Base-by-base conservation (phyloP, 2,113 vertebrate species). In the Eulemur macaco region DNA sequence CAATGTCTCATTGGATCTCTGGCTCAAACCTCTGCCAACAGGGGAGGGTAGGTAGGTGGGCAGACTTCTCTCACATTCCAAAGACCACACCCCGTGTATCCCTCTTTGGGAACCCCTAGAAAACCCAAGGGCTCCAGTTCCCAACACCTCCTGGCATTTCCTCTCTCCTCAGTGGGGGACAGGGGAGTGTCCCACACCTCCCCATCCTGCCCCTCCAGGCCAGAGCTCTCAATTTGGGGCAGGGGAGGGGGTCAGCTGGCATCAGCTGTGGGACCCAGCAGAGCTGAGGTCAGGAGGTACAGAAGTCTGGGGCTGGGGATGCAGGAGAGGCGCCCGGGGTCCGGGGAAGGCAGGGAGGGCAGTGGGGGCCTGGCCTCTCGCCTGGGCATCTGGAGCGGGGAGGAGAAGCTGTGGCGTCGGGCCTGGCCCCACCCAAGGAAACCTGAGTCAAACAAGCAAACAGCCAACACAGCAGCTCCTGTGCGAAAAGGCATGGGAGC, bases 381-480 rank as follows among this genome's bases (percentile, higher is more conserved):
- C 69, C 47, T 31, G 31, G 92, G 96, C 89, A 92, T 91, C 89
- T 81, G 50, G 86, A 83, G 89, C 29, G 64, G 34, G 68, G 47
- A 66, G 74, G 77, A 84, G 83, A 23, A 52, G 47, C 94, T n/a
- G 23, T 39, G 89, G 80, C 52, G 37, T 27, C 0, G 0, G 80
- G 37, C 66, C 12, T 73, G 68, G 45, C 96, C 74, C 96, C 93
- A 78, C 93, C 97, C 92, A 29, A 86, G 91, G 88, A 95, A 97
- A 94, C 82, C 37, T 81, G 68, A 81, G 74, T 94, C 93, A 97
- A 91, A 94, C 77, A 97, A 98, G 97, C 94, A 97, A 94, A 94
- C 92, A 97, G 89, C 89, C 93, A 96, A 97, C 97, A 96, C 89
- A 97, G 97, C 45, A 6, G 52, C 92, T 83, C 89, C 92, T 98